Evolutionary conservation across 2,113 vertebrate species (phyloP).

Genomic region (Apodemus speciosus): DNA sequence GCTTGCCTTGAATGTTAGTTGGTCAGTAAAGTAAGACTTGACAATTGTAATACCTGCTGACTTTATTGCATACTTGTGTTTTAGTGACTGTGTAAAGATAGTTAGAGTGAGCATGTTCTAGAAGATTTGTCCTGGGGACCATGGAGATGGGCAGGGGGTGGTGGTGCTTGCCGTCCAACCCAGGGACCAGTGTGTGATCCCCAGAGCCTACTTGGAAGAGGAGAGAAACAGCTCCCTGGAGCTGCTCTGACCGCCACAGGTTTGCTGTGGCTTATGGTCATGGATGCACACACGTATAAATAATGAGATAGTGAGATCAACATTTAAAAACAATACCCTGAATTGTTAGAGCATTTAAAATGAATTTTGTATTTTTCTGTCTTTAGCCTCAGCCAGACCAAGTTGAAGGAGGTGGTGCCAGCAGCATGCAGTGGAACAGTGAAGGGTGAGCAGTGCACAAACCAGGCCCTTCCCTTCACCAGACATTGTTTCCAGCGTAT

Average conservation of each 20-base stretch:
- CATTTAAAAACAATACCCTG: not conserved
- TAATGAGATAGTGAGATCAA: not conserved
- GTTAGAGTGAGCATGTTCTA: not conserved
- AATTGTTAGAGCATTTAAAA: not conserved
- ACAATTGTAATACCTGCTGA: not conserved
- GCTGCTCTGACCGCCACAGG: not conserved
- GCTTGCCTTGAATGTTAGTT: conserved; percentile 12
- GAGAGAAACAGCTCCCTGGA: not conserved
- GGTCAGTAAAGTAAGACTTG: not conserved
- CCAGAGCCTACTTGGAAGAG: not conserved
- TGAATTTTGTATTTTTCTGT: not conserved
- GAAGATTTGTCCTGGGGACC: not conserved
- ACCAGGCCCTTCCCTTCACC: conserved; percentile 95
- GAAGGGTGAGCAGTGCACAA: conserved; percentile 93
- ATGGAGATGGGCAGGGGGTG: not conserved
- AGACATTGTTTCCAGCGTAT: conserved; percentile 99
- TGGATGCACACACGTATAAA: not conserved
- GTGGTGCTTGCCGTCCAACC: not conserved
- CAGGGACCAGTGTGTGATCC: not conserved
- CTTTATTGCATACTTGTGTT: conserved; percentile 19
- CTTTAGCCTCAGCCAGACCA: conserved; percentile 86
- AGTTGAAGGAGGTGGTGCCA: conserved; percentile 85
- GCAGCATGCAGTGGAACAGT: conserved; percentile 91
- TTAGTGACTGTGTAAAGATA: conserved; percentile 15
- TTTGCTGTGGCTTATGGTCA: not conserved